Base-by-base conservation (phyloP, 2,888 invertebrate species). In the Clanis bilineata region DNA sequence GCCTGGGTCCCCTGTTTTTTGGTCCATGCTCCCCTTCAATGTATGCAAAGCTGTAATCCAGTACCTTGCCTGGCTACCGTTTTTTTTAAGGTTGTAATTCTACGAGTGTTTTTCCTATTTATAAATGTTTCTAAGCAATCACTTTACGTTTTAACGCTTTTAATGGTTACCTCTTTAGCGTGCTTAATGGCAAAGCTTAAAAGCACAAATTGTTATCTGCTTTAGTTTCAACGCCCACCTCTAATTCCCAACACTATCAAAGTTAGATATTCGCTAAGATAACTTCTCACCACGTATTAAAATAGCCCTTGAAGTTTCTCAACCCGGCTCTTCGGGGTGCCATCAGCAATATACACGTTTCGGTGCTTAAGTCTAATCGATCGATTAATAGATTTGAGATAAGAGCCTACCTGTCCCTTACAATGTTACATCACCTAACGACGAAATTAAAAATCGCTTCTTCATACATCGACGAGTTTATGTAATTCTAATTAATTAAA, bases 351-450 rank as follows among this genome's bases (percentile, higher is more conserved):
- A 10, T 51, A 51, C 51, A 51, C 32, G 51, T 51, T 32, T 15
- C 32, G 32, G 15, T 18, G 9, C 51, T 51, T 18, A 18, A 10
- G 51, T 57, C 60, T 67, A 62, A 68, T 67, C 62, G 65, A 65
- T 65, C 61, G 62, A 22, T 58, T 54, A 60, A 61, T 60, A 66
- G 63, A 70, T 70, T 66, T 18, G 22, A 60, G 65, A 68, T 70
- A 67, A 65, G 63, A 44, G 60, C 47, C 56, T 43, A 64, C 60
- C 61, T 64, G 54, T 5, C 69, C 28, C 32, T 28, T 22, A 59
- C 57, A 54, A 32, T 0, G 12, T 12, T 36, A n/a, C 18, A 18
- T 41, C 7, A 41, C 51, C 18, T 15, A 32, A 41, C 7, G 41
- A 45, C 18, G 28, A 51, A 4, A 51, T 51, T 18, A 32, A 18